Evolutionary conservation across 2,113 vertebrate genomes (phyloP), one percentile per base, ranked within the genome.

Genomic region (Lota lota): DNA sequence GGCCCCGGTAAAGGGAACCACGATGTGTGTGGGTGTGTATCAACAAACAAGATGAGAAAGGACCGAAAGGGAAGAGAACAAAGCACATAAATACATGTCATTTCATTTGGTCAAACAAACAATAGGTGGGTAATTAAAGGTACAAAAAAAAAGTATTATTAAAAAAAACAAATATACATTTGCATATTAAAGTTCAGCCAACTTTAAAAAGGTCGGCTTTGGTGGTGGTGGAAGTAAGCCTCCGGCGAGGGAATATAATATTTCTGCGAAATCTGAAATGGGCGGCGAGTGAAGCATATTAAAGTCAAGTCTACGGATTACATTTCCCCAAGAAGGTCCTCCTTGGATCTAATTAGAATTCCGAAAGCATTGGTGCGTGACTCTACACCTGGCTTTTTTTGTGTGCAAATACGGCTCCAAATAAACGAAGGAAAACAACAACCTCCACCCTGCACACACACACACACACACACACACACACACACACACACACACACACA

Each of bases 81-180:
- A 5, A 3, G 15, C 0, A 18, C 4, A 56, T 56, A 2, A 56
- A 56, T 56, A 6, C 19, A 20, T 20, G 21, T 59, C 2, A 21
- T 65, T 47, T 51, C 4, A 17, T 15, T 11, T 33, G 68, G 61
- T 36, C 51, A 70, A 63, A 40, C 53, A 64, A 71, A 73, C 67
- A 74, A 77, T 36, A 40, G 69, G 8, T 17, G 33, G 57, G 68
- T 79, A 83, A 80, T 85, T 84, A 72, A 74, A 69, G 10, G 19
- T 70, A 22, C 59, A 20, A 18, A 7, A 67, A 64, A 18, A 33
- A 63, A 40, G 56, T 68, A 36, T 50, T 40, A 24, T 24, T 68
- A 53, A 51, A 57, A 56, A 40, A 59, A 78, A 62, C 20, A 68
- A 73, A 64, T 51, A 67, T 36, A 36, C 74, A 77, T 83, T 83